Evolutionary conservation across 30 jellyfish, hydroid and myxozoan genomes (phyloP).

Genomic region (Nemopilema nomurai): DNA sequence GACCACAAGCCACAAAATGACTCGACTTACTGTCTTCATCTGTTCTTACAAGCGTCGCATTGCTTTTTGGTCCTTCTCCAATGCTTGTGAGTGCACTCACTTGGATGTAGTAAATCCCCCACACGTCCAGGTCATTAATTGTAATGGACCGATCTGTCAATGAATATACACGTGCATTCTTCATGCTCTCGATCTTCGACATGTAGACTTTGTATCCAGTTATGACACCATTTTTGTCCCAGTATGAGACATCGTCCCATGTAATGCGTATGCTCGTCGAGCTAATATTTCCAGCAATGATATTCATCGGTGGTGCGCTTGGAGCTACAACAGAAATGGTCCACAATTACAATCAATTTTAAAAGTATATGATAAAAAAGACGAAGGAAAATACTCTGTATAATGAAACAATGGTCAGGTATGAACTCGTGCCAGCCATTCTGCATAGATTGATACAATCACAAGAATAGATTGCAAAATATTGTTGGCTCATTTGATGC

Average conservation of each 20-base stretch:
- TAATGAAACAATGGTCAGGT: too few relatives aligned
- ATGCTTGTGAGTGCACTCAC: neutral
- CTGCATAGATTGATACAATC: too few relatives aligned
- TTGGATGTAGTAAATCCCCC: neutral
- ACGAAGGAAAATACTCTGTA: too few relatives aligned
- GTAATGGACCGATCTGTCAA: neutral
- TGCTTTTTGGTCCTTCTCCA: conserved; percentile 19
- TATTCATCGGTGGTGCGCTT: conserved; percentile 4
- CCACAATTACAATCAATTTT: too few relatives aligned
- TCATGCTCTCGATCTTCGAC: neutral
- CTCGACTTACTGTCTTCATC: conserved; percentile 33
- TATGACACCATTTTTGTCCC: conserved; percentile 9
- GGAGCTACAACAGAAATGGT: conserved; percentile 19
- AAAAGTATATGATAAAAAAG: too few relatives aligned
- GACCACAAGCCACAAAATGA: too few relatives aligned
- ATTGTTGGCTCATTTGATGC: too few relatives aligned
- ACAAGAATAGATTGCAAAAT: too few relatives aligned
- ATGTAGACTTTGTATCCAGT: neutral
- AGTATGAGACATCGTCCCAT: conserved; percentile 14
- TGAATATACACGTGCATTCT: neutral
- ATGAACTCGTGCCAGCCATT: too few relatives aligned
- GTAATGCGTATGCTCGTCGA: neutral
- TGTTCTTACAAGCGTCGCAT: neutral
- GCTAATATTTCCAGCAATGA: conserved; percentile 1
- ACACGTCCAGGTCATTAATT: neutral